Evolutionary conservation across 1,140 invertebrate species (phyloP).

Genomic region (Drosophila cardini): DNA sequence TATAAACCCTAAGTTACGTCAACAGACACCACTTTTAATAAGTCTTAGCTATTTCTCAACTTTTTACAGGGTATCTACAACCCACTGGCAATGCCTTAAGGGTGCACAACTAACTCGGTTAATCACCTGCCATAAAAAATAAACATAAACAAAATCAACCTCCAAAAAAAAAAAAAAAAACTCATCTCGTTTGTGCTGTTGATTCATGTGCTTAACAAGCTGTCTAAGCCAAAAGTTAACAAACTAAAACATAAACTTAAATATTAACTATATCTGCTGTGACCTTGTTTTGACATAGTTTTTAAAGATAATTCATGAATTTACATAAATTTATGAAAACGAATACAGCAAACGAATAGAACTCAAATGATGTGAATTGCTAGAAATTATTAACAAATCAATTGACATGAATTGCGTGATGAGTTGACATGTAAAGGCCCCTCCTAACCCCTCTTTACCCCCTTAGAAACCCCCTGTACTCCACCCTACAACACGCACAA

Average conservation of each 20-base stretch:
- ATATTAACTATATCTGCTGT: conserved; percentile 9
- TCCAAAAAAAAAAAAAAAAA: too few relatives aligned
- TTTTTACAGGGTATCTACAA: background rate
- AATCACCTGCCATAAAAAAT: background rate
- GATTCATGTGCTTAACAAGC: conserved; percentile 20
- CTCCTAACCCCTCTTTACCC: too few relatives aligned
- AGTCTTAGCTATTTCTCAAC: background rate
- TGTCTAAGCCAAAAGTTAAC: conserved; percentile 4
- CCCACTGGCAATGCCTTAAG: background rate
- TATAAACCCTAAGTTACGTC: too few relatives aligned
- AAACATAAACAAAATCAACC: conserved; percentile 6
- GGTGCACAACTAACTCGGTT: background rate
- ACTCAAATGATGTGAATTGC: conserved; percentile 21
- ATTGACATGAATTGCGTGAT: conserved; percentile 64
- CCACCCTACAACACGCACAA: background rate
- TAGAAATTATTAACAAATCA: conserved; percentile 27
- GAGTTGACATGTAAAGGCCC: conserved; percentile 18
- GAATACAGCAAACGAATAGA: conserved; percentile 8
- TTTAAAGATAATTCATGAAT: conserved; percentile 6
- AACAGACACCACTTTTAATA: too few relatives aligned
- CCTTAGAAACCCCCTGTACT: background rate
- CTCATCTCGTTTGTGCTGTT: background rate
- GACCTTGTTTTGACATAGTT: conserved; percentile 30
- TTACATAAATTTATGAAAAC: conserved; percentile 16
- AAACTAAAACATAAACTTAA: conserved; percentile 1